Evolutionary conservation across 1,140 invertebrate genomes (phyloP).

Genomic region (Andrena cerasifolii): DNA sequence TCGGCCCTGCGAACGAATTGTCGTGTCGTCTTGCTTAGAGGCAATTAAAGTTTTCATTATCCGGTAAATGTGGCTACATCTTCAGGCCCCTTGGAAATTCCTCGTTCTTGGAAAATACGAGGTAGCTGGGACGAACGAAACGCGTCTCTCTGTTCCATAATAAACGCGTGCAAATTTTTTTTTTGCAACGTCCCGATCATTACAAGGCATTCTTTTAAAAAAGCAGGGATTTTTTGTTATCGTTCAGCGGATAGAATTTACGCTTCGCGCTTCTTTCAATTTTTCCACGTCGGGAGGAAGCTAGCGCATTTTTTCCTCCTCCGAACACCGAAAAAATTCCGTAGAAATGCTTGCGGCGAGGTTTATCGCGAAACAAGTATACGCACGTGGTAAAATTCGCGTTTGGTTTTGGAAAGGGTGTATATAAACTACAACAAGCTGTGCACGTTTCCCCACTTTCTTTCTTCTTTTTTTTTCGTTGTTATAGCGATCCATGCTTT

Average conservation of each 20-base stretch:
- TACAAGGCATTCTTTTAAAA: too few species aligned
- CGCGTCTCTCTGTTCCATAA: background rate
- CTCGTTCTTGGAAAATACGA: constrained; percentile 1
- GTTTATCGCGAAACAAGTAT: background rate
- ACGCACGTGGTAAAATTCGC: background rate
- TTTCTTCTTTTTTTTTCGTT: too few species aligned
- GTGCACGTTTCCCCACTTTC: background rate
- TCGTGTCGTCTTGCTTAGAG: constrained; percentile 46
- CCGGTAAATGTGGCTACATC: constrained; percentile 42
- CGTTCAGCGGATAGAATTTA: background rate
- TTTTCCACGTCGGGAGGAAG: too few species aligned
- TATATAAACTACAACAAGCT: background rate
- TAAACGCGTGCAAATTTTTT: background rate
- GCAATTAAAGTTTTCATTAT: constrained; percentile 54
- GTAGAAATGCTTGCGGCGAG: too few species aligned
- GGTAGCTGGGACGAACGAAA: background rate
- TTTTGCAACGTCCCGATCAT: background rate
- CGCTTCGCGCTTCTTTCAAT: too few species aligned
- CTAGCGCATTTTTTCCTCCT: background rate
- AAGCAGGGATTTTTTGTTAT: too few species aligned
- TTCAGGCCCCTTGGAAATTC: constrained; percentile 16
- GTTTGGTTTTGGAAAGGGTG: too few species aligned
- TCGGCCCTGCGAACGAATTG: constrained; percentile 27
- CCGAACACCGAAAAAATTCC: background rate
- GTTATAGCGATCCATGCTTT: too few species aligned